Evolutionary conservation across 2,113 vertebrate species (phyloP).

Genomic region (Progne subis): DNA sequence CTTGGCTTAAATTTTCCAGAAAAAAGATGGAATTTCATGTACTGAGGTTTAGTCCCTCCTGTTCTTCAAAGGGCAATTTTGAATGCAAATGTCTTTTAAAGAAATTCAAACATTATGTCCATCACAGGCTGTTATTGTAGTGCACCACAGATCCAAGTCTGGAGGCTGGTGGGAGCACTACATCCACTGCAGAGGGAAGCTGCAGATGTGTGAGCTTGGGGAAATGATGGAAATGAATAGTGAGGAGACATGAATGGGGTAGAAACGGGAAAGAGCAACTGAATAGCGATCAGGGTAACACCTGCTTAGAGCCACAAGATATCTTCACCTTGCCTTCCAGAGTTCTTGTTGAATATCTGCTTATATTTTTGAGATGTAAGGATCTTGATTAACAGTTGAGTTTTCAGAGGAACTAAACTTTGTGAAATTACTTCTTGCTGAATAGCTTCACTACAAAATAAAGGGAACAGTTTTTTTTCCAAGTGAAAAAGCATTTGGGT

Average conservation of each 20-base stretch:
- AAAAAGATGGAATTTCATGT: not conserved
- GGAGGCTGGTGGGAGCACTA: not conserved
- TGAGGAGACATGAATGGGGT: not conserved
- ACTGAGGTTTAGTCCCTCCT: not conserved
- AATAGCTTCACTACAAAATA: not conserved
- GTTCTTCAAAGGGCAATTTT: not conserved
- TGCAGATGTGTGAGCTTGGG: not conserved
- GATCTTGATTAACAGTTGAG: not conserved
- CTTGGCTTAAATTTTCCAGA: not conserved
- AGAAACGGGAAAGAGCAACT: not conserved
- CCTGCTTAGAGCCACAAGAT: not conserved
- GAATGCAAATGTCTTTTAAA: not conserved
- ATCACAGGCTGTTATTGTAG: not conserved
- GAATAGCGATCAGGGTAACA: not conserved
- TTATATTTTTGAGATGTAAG: not conserved
- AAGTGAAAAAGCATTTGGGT: not conserved
- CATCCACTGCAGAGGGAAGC: not conserved
- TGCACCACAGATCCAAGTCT: not conserved
- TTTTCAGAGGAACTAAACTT: not conserved
- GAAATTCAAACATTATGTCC: not conserved
- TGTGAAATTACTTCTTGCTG: not conserved
- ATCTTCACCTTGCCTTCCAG: not conserved
- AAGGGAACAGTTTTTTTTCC: not conserved
- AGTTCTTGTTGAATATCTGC: not conserved
- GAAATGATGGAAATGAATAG: not conserved